These are phyloP conservation scores for Halcyon malimbica DNA, from an alignment of 2,113 vertebrate genomes.

Conservation along the genomic window DNA sequence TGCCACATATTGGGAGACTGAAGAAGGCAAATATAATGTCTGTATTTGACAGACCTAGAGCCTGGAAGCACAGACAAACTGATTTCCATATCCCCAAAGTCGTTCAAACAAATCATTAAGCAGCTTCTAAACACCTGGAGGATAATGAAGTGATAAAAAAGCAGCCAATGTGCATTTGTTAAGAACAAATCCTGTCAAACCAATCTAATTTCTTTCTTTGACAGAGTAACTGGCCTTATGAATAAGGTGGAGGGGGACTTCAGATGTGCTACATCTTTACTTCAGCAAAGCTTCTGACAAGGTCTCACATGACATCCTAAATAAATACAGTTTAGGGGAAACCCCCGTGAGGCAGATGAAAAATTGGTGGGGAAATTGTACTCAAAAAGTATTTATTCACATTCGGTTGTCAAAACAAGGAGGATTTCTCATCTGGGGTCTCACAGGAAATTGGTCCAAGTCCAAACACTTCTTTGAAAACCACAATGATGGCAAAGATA, in stretches of 20 bases:
- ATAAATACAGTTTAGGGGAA: background rate
- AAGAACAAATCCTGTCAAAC: background rate
- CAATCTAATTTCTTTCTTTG: background rate
- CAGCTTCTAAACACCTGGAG: background rate
- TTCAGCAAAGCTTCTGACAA: background rate
- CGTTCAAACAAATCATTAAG: background rate
- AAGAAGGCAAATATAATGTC: background rate
- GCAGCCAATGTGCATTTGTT: background rate
- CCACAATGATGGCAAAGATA: background rate
- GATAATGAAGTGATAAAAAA: background rate
- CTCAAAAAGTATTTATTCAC: background rate
- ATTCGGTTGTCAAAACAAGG: background rate
- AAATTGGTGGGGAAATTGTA: background rate
- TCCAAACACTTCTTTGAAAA: background rate
- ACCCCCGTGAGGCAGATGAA: background rate
- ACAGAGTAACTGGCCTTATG: background rate
- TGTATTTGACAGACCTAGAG: background rate
- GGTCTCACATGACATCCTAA: background rate
- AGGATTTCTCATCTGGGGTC: background rate
- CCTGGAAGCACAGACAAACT: background rate
- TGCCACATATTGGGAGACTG: background rate
- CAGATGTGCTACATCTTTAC: background rate
- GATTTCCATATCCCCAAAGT: background rate
- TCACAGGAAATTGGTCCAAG: background rate
- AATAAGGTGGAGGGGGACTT: background rate